These are phyloP conservation scores for Stictocephala bisonia DNA, from an alignment of 2,888 invertebrate species.

Conservation along the genomic window DNA sequence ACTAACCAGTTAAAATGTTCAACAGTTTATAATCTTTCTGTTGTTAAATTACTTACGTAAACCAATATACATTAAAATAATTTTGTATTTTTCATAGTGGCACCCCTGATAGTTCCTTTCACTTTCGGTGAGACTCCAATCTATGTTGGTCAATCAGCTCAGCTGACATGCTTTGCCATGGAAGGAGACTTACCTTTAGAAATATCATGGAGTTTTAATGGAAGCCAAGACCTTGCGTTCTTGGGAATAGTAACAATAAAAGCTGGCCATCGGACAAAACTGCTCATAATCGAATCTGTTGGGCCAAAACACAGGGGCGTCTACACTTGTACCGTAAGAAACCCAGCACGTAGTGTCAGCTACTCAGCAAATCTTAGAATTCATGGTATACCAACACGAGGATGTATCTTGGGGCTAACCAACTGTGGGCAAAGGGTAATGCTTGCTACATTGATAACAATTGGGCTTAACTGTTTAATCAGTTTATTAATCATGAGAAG, in stretches of 20 bases:
- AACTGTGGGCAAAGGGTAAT: too few species aligned
- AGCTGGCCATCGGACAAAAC: constrained; percentile 66
- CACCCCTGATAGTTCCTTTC: constrained; percentile 79
- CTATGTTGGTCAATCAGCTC: constrained; percentile 76
- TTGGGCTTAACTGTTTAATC: too few species aligned
- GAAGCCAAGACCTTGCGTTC: constrained; percentile 61
- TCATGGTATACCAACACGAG: constrained; percentile 69
- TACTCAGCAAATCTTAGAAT: constrained; percentile 69
- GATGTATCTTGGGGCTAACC: too few species aligned
- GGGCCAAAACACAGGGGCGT: constrained; percentile 65
- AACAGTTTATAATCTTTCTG: too few species aligned
- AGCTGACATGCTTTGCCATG: constrained; percentile 75
- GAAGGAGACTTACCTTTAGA: constrained; percentile 81
- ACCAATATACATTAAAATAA: too few species aligned
- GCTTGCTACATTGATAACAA: too few species aligned
- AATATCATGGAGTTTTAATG: constrained; percentile 73
- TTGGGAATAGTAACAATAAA: constrained; percentile 64
- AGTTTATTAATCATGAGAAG: too few species aligned
- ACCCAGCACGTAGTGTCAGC: constrained; percentile 69
- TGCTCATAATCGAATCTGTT: constrained; percentile 55
- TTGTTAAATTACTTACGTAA: too few species aligned
- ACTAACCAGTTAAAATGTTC: too few species aligned
- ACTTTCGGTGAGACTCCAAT: constrained; percentile 75
- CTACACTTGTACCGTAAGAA: constrained; percentile 70
- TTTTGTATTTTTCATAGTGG: constrained; percentile 67